phyloP scores from a whole-genome alignment of 2,113 vertebrate genomes.

The Onychostruthus taczanowskii region DNA sequence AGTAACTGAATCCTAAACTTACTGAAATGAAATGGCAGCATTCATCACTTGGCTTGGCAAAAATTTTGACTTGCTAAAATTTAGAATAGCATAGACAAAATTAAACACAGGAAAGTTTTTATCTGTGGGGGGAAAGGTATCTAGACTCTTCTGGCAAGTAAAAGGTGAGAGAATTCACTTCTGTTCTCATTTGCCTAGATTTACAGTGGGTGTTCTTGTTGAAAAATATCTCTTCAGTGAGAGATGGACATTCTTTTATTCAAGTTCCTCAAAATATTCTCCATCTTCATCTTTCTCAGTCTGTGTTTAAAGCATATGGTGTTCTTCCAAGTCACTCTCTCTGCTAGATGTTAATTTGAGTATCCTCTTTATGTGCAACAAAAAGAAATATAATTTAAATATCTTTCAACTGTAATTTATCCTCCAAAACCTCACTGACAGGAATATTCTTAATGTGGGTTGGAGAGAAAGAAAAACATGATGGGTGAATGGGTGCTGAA shows the following conservation, averaged over 20 bases:
- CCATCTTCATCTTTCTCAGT: not conserved
- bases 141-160: not conserved
- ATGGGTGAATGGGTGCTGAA: not conserved
- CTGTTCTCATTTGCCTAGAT: not conserved
- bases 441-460: not conserved
- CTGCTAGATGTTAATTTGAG: not conserved
- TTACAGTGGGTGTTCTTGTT: not conserved
- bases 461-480: not conserved
- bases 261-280: not conserved
- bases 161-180: not conserved
- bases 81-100: not conserved
- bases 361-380: not conserved
- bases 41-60: not conserved
- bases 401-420: not conserved
- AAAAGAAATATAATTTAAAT: not conserved
- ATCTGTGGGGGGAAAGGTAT: not conserved
- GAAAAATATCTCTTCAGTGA: not conserved
- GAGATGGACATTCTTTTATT: not conserved
- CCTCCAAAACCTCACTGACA: not conserved
- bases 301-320: not conserved
- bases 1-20: not conserved
- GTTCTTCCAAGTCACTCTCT: not conserved
- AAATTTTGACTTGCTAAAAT: not conserved
- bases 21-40: not conserved
- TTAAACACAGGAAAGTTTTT: not conserved